Percentiles rank a stretch among this genome's conserved stretches.
These are phyloP conservation scores for Argyrosomus regius DNA, from an alignment of 2,797 vertebrate genomes.

Conservation along the genomic window DNA sequence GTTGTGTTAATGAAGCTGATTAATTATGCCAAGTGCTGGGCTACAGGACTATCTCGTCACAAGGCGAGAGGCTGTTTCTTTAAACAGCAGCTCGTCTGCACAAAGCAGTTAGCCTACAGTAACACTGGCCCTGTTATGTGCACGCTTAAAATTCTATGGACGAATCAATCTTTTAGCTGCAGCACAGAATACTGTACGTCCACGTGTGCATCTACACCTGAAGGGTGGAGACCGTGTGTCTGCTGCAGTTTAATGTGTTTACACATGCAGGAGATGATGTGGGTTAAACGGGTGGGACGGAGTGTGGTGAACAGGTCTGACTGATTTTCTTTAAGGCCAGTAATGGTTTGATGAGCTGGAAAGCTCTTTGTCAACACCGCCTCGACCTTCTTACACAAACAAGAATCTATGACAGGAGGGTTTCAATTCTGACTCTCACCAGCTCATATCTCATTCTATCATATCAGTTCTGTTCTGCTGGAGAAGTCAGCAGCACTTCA, in stretches of 20 bases:
- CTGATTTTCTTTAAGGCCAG: background rate
- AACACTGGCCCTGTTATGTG: background rate
- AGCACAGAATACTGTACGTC: background rate
- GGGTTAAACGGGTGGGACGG: background rate
- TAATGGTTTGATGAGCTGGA: background rate
- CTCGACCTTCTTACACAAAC: background rate
- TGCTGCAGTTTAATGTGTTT: slow-evolving; percentile 10
- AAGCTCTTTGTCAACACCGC: background rate
- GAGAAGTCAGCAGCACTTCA: background rate
- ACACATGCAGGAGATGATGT: background rate
- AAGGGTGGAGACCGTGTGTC: background rate
- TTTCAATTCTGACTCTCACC: background rate
- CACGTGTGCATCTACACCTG: background rate
- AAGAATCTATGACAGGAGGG: background rate
- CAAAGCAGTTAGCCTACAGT: background rate
- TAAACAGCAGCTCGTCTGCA: background rate
- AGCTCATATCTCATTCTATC: background rate
- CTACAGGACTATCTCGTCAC: background rate
- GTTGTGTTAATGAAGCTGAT: slow-evolving; percentile 25
- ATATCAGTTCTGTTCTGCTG: background rate
- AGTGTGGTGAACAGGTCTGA: background rate
- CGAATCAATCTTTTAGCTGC: background rate
- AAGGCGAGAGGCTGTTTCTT: slow-evolving; percentile 11
- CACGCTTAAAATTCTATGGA: background rate
- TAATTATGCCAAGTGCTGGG: slow-evolving; percentile 29